These are phyloP conservation scores for Nannoperca australis DNA, from an alignment of 2,797 vertebrate species.

Conservation along the genomic window DNA sequence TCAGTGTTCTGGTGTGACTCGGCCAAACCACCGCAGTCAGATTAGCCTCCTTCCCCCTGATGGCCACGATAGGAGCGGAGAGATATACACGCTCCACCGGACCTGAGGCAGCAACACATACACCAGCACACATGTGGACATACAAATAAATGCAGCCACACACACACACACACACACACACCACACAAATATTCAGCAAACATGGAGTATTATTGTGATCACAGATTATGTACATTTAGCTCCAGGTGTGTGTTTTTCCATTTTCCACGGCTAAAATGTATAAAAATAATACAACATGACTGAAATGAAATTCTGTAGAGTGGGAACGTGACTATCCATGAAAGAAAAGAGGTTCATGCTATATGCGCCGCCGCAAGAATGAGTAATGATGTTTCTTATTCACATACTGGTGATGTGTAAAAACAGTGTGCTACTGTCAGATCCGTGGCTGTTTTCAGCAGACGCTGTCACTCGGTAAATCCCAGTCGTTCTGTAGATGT, in stretches of 20 bases:
- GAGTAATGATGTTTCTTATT: constrained; percentile 68
- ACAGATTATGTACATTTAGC: constrained; percentile 47
- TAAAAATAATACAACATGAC: constrained; percentile 56
- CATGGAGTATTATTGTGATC: constrained; percentile 15
- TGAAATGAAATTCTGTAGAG: constrained; percentile 54
- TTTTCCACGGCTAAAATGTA: constrained; percentile 46
- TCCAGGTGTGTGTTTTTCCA: constrained; percentile 44
- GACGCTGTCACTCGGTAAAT: constrained; percentile 93
- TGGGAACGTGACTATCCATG: constrained; percentile 58
- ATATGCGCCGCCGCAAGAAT: constrained; percentile 50
- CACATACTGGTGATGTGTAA: constrained; percentile 96
- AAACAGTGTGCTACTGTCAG: constrained; percentile 91
- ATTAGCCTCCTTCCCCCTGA: constrained; percentile 92
- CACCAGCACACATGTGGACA: constrained; percentile 27
- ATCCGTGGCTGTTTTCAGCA: constrained; percentile 93
- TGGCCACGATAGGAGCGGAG: constrained; percentile 90
- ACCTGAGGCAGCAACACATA: constrained; percentile 82
- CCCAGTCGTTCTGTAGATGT: constrained; percentile 91
- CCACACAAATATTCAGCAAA: constrained; percentile 33
- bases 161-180: constrained; percentile 9
- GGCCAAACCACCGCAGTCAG: constrained; percentile 95
- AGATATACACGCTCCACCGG: constrained; percentile 93
- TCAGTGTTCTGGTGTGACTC: constrained; percentile 91
- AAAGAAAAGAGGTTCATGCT: constrained; percentile 52
- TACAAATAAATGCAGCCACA: constrained; percentile 34